A percentile compares a stretch with the other conserved stretches of the same genome.
These are phyloP conservation scores for Megalops atlanticus DNA, from an alignment of 2,113 vertebrate species.

Conservation along the genomic window DNA sequence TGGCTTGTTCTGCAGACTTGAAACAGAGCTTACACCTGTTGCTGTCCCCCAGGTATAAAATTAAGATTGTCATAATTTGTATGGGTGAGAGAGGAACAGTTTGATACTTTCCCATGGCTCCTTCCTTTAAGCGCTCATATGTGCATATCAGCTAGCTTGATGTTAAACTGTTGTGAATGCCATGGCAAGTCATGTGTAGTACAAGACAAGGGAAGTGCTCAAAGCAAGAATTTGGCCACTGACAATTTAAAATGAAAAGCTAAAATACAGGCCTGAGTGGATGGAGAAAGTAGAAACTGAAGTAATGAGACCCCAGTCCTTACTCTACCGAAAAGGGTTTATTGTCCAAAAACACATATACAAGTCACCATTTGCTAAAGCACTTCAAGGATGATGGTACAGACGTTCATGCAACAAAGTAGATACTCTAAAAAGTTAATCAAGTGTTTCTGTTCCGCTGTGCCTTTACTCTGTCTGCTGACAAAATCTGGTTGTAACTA, in stretches of 20 bases:
- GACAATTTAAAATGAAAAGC: neutral
- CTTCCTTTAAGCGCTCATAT: too few relatives aligned
- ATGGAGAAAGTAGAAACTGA: neutral
- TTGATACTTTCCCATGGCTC: too few relatives aligned
- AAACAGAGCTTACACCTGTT: too few relatives aligned
- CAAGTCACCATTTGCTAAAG: conserved; percentile 50
- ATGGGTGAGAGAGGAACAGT: too few relatives aligned
- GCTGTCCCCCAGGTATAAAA: neutral
- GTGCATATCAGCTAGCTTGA: too few relatives aligned
- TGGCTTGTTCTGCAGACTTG: neutral
- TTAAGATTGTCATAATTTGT: too few relatives aligned
- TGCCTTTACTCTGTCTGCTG: neutral
- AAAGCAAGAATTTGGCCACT: neutral
- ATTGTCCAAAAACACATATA: conserved; percentile 62
- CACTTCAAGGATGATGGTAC: conserved; percentile 46
- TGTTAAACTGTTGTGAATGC: too few relatives aligned
- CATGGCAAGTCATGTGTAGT: too few relatives aligned
- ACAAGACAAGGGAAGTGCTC: too few relatives aligned
- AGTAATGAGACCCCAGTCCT: neutral
- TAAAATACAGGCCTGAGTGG: too few relatives aligned
- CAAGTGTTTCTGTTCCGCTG: neutral
- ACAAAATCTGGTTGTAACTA: too few relatives aligned
- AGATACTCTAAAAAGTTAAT: conserved; percentile 6
- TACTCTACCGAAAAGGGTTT: conserved; percentile 60
- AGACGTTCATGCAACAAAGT: conserved; percentile 41